Evolutionary conservation across 2,888 invertebrate genomes (phyloP).

Genomic region (Julus scanicus): DNA sequence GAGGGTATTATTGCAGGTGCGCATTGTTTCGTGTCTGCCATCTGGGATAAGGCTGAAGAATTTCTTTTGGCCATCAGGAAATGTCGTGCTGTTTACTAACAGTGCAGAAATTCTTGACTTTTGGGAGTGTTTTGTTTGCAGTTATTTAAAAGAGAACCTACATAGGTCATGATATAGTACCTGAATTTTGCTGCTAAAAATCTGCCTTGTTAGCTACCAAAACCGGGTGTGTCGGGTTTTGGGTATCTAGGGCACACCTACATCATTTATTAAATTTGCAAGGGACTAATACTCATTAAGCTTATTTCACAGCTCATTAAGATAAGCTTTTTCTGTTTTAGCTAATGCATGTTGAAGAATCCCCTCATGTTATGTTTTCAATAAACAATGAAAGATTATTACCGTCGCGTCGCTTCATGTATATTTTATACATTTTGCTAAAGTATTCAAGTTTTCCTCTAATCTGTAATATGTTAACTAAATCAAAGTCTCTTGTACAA

Average conservation of each 20-base stretch:
- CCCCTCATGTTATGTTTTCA: constrained; percentile 1
- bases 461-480: not conserved
- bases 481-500: not conserved
- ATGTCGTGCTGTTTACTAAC: not conserved
- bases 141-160: not conserved
- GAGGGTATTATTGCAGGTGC: constrained; percentile 4
- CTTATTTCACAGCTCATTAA: not conserved
- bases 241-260: constrained; percentile 7
- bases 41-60: not conserved
- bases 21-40: constrained; percentile 14
- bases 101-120: not conserved
- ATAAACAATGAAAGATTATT: not conserved
- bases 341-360: not conserved
- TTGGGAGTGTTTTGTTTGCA: not conserved
- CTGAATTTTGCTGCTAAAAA: not conserved
- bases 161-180: not conserved
- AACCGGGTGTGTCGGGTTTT: not conserved
- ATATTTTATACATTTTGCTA: not conserved
- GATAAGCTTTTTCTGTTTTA: not conserved
- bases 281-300: constrained; percentile 33
- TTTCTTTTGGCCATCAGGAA: not conserved
- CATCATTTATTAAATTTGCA: not conserved
- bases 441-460: not conserved
- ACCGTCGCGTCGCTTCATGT: not conserved
- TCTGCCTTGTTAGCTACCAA: not conserved